A percentile compares a stretch with the other conserved stretches of the same genome.
These are phyloP conservation scores for Eledone cirrhosa DNA, from an alignment of 2,888 invertebrate species.

Conservation along the genomic window DNA sequence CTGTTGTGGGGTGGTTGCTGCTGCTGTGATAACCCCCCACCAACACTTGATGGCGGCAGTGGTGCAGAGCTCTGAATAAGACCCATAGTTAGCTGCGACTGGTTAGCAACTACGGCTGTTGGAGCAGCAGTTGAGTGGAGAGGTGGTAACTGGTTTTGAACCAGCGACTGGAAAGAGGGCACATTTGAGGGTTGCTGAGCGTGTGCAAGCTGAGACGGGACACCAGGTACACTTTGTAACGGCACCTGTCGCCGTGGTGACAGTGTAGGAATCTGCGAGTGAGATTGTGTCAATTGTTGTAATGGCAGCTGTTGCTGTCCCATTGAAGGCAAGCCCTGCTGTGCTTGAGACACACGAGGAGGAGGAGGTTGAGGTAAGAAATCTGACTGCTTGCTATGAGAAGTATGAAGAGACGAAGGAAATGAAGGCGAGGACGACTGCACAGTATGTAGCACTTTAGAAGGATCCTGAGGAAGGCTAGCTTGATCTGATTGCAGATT, in stretches of 20 bases:
- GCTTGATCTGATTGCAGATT: slow-evolving; percentile 2
- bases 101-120: background rate
- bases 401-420: background rate
- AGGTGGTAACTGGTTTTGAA: slow-evolving; percentile 11
- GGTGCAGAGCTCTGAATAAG: background rate
- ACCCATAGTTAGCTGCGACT: background rate
- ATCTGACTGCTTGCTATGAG: slow-evolving; percentile 21
- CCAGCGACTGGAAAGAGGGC: slow-evolving; percentile 17
- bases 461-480: background rate
- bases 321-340: background rate
- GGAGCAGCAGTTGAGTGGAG: slow-evolving; percentile 9
- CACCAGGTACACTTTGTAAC: slow-evolving; percentile 16
- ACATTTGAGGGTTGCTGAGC: background rate
- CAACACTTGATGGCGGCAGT: background rate
- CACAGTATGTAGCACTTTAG: slow-evolving; percentile 6
- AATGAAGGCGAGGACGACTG: slow-evolving; percentile 21
- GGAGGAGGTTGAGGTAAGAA: slow-evolving; percentile 13
- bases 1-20: background rate
- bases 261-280: background rate
- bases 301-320: background rate
- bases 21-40: slow-evolving; percentile 1
- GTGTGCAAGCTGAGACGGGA: background rate
- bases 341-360: slow-evolving; percentile 3
- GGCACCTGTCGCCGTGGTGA: background rate
- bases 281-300: background rate